These are phyloP conservation scores for Beroe ovata DNA, from an alignment of 37 sponge, comb jelly and placozoan species.

Conservation along the genomic window DNA sequence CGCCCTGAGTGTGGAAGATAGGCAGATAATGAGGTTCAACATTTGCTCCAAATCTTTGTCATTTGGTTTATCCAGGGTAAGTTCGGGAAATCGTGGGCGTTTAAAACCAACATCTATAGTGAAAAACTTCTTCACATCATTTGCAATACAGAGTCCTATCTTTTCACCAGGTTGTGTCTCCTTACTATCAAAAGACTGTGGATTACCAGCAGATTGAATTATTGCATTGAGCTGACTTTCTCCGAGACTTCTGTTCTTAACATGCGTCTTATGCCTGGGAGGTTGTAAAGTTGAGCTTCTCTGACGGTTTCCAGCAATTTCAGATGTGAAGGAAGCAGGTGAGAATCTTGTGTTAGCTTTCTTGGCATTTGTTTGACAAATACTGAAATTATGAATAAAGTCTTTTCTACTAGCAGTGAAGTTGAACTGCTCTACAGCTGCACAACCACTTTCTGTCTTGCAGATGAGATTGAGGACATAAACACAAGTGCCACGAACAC, in stretches of 20 bases:
- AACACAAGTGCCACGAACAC: slow-evolving; percentile 51
- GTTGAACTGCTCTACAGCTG: slow-evolving; percentile 45
- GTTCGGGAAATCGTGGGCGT: slow-evolving; percentile 35
- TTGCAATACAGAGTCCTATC: slow-evolving; percentile 34
- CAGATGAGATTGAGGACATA: slow-evolving; percentile 46
- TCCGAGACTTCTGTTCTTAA: slow-evolving; percentile 35
- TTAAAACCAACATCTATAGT: slow-evolving; percentile 18
- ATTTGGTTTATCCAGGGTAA: neutral
- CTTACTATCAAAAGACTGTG: slow-evolving; percentile 55
- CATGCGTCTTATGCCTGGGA: slow-evolving; percentile 29
- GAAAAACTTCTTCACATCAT: slow-evolving; percentile 60
- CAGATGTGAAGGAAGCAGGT: neutral
- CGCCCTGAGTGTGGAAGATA: slow-evolving; percentile 50
- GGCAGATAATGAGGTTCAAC: slow-evolving; percentile 20
- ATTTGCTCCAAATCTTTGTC: slow-evolving; percentile 6
- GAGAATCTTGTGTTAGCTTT: neutral
- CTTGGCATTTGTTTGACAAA: slow-evolving; percentile 40
- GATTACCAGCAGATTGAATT: slow-evolving; percentile 27
- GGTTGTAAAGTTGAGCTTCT: slow-evolving; percentile 54
- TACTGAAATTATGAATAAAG: slow-evolving; percentile 53
- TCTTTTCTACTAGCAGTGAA: slow-evolving; percentile 59
- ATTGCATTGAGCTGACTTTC: slow-evolving; percentile 31
- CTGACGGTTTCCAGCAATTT: slow-evolving; percentile 49
- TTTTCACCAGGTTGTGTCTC: slow-evolving; percentile 50
- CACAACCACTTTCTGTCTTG: slow-evolving; percentile 66